Percentiles rank a stretch among this genome's conserved stretches.
Evolutionary conservation across 2,888 invertebrate genomes (phyloP).

Genomic region (Dysmachus trigonus): DNA sequence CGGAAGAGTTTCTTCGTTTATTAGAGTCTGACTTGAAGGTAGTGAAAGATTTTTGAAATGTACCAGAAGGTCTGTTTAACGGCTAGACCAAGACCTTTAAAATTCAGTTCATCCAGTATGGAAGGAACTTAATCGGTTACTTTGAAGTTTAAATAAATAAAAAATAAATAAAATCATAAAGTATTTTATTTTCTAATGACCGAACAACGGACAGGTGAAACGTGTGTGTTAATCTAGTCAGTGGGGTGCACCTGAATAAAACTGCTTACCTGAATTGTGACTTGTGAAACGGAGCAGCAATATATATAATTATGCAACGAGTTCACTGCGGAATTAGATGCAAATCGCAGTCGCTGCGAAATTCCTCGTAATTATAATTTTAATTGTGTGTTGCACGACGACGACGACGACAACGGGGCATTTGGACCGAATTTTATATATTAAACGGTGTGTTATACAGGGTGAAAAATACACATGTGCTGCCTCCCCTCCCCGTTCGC

Average conservation of each 20-base stretch:
- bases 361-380: slow-evolving; percentile 4
- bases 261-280: not conserved
- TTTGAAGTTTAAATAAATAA: not conserved
- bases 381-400: not conserved
- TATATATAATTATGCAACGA: slow-evolving; percentile 8
- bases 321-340: slow-evolving; percentile 13
- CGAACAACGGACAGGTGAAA: not conserved
- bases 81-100: not conserved
- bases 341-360: slow-evolving; percentile 4
- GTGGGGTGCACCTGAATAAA: not conserved
- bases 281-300: not conserved
- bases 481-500: not conserved
- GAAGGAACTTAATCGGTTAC: slow-evolving; percentile 11
- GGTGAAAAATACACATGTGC: not conserved
- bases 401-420: not conserved
- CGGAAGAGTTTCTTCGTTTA: not conserved
- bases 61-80: not conserved
- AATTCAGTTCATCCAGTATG: slow-evolving; percentile 1
- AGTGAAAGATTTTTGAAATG: not conserved
- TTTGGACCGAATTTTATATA: not conserved
- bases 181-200: not conserved
- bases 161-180: not conserved
- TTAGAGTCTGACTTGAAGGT: not conserved
- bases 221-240: not conserved
- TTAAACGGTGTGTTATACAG: not conserved